A percentile compares a stretch with the other conserved stretches of the same genome.
Conservation (phyloP, 2,113 vertebrate species). For the Phrynosoma platyrhinos region DNA sequence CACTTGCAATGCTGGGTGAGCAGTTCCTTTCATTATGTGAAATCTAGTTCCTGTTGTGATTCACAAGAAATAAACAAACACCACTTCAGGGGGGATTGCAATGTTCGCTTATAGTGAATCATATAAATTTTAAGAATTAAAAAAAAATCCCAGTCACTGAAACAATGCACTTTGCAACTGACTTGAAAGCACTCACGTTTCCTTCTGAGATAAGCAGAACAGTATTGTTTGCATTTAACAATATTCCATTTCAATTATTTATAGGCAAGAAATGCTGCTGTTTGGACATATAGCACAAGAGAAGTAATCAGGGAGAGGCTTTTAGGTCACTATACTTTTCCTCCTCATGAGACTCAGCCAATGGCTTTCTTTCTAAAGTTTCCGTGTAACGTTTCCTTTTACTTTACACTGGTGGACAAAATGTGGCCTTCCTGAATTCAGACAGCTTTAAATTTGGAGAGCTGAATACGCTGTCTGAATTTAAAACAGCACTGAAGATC, state of each 20-base stretch:
- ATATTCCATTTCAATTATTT: background rate
- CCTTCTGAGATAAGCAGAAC: background rate
- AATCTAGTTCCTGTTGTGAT: slow-evolving; percentile 87
- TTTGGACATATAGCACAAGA: background rate
- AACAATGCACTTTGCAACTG: slow-evolving; percentile 13
- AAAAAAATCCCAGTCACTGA: background rate
- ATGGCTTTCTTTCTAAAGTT: too few species aligned
- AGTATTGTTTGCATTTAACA: too few species aligned
- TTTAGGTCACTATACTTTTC: background rate
- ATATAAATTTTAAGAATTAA: background rate
- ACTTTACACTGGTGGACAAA: too few species aligned
- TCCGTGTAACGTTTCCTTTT: too few species aligned
- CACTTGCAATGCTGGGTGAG: slow-evolving; percentile 85
- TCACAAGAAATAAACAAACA: slow-evolving; percentile 41
- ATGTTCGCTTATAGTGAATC: background rate
- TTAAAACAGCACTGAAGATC: too few species aligned
- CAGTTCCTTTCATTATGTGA: slow-evolving; percentile 85
- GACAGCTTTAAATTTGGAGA: too few species aligned
- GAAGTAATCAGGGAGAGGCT: background rate
- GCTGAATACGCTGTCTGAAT: too few species aligned
- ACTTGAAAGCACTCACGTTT: background rate
- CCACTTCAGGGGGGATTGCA: slow-evolving; percentile 28
- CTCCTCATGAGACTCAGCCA: background rate
- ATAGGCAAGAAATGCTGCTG: background rate
- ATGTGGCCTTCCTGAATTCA: too few species aligned